Evolutionary conservation across 2,113 vertebrate species (phyloP).

Genomic region (Rattus rattus): DNA sequence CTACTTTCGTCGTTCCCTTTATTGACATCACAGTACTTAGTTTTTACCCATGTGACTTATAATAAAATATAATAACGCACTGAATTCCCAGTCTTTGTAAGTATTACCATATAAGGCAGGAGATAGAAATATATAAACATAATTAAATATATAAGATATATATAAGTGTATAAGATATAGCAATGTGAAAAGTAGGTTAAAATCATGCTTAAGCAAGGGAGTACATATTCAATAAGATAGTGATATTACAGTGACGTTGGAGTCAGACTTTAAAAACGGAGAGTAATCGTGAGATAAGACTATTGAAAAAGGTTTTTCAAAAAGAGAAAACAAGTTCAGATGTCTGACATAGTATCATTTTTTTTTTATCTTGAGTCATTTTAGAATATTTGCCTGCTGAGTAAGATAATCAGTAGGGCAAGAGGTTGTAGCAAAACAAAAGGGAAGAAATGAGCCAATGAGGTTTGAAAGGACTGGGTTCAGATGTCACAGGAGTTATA

Average conservation of each 20-base stretch:
- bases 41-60: background rate
- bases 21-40: slow-evolving; percentile 14
- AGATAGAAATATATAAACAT: background rate
- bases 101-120: background rate
- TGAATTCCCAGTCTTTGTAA: background rate
- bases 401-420: background rate
- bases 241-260: background rate
- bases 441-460: background rate
- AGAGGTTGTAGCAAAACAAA: background rate
- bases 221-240: background rate
- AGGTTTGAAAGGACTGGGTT: background rate
- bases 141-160: slow-evolving; percentile 25
- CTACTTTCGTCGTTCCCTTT: background rate
- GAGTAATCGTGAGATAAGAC: background rate
- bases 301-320: slow-evolving; percentile 5
- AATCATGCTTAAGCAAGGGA: background rate
- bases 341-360: background rate
- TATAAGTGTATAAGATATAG: background rate
- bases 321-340: background rate
- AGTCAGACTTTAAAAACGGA: slow-evolving; percentile 12
- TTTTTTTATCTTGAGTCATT: background rate
- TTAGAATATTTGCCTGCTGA: background rate
- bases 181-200: slow-evolving; percentile 6
- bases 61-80: slow-evolving; percentile 31
- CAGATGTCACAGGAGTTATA: background rate